Evolutionary conservation across 2,888 invertebrate species (phyloP).

Genomic region (Malachius bipustulatus): DNA sequence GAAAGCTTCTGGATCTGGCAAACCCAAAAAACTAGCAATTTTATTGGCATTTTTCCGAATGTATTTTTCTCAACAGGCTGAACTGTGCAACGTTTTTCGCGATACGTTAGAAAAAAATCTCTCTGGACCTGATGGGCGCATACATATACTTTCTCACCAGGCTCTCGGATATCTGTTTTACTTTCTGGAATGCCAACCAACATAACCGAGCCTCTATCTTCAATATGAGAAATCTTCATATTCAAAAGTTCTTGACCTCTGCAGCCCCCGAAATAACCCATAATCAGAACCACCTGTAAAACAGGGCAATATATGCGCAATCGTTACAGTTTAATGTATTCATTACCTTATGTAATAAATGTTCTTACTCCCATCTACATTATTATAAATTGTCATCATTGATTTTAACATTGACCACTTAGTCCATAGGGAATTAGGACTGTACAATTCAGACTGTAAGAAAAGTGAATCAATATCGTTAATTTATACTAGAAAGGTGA

Average conservation of each 20-base stretch:
- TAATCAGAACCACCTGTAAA: too few species aligned
- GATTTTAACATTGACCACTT: too few species aligned
- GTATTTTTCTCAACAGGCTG: slow-evolving; percentile 6
- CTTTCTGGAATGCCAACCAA: slow-evolving; percentile 7
- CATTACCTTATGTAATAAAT: slow-evolving; percentile 4
- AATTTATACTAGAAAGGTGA: too few species aligned
- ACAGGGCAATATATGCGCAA: too few species aligned
- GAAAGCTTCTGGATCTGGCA: slow-evolving; percentile 3
- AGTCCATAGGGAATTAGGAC: too few species aligned
- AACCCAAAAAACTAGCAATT: too few species aligned
- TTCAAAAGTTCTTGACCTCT: slow-evolving; percentile 6
- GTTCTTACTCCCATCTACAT: too few species aligned
- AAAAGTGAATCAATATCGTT: too few species aligned
- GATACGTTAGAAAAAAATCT: slow-evolving; percentile 4
- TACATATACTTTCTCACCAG: slow-evolving; percentile 1
- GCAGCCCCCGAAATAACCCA: neutral
- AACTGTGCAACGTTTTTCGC: too few species aligned
- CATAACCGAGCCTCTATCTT: slow-evolving; percentile 5
- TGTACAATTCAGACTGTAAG: too few species aligned
- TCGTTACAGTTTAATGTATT: slow-evolving; percentile 5
- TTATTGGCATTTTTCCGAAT: slow-evolving; percentile 7
- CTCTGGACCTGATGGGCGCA: slow-evolving; percentile 1
- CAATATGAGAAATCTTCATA: slow-evolving; percentile 4
- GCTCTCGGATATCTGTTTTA: slow-evolving; percentile 6
- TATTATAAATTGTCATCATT: too few species aligned